These are phyloP conservation scores for Lacanobia wlatinum DNA, from an alignment of 2,888 invertebrate species.

Conservation along the genomic window DNA sequence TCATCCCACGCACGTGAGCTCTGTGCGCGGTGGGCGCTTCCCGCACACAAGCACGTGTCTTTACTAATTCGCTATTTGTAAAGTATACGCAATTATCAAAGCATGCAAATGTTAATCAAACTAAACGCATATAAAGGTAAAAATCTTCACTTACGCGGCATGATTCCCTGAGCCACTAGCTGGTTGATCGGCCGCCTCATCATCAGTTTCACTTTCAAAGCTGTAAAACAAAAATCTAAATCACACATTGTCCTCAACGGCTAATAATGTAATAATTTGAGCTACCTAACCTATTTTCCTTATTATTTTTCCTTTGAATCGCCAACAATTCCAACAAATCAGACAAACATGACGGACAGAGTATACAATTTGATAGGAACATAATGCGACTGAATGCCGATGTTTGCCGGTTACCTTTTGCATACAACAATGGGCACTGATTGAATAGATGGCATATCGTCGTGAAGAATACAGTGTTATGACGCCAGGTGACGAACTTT, in stretches of 20 bases:
- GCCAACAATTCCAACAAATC: constrained; percentile 37
- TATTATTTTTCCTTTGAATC: constrained; percentile 56
- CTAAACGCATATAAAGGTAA: neutral
- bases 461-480: constrained; percentile 76
- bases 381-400: constrained; percentile 62
- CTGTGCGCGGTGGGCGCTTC: constrained; percentile 39
- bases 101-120: constrained; percentile 16
- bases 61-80: constrained; percentile 34
- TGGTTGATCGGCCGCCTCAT: constrained; percentile 98
- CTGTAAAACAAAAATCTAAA: constrained; percentile 91
- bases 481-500: constrained; percentile 84
- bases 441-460: constrained; percentile 76
- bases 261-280: constrained; percentile 30
- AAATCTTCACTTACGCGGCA: constrained; percentile 97
- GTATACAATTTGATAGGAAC: constrained; percentile 53
- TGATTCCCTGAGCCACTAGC: constrained; percentile 99
- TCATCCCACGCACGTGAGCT: constrained; percentile 76
- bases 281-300: constrained; percentile 56
- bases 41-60: constrained; percentile 26
- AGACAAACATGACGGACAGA: constrained; percentile 33
- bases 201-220: constrained; percentile 99
- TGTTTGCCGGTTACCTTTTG: constrained; percentile 75
- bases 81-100: constrained; percentile 27
- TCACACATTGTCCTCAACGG: constrained; percentile 41
- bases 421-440: constrained; percentile 80